Evolutionary conservation across 2,888 invertebrate species (phyloP).

Genomic region (Theretra japonica): DNA sequence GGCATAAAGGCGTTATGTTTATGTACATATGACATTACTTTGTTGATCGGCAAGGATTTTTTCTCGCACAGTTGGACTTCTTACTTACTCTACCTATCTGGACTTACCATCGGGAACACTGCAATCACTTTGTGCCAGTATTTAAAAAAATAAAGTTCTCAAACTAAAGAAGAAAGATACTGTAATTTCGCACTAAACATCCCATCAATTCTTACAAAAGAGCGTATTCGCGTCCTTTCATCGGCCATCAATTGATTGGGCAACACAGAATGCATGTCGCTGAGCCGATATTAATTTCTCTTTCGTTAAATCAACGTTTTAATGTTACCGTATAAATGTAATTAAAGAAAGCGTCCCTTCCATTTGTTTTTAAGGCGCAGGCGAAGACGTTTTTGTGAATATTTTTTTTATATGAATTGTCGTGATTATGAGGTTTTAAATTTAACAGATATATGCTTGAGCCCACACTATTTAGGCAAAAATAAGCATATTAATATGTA

Average conservation of each 20-base stretch:
- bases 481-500: too few relatives aligned
- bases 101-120: too few relatives aligned
- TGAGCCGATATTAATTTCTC: constrained; percentile 7
- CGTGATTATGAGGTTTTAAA: background rate
- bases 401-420: background rate
- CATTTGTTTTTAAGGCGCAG: background rate
- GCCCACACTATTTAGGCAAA: too few relatives aligned
- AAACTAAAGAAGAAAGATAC: background rate
- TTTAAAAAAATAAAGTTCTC: too few relatives aligned
- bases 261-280: constrained; percentile 24
- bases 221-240: background rate
- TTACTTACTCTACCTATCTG: too few relatives aligned
- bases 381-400: background rate
- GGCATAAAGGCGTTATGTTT: too few relatives aligned
- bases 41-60: too few relatives aligned
- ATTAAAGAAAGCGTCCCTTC: constrained; percentile 8
- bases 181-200: background rate
- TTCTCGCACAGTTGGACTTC: too few relatives aligned
- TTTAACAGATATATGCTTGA: too few relatives aligned
- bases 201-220: background rate
- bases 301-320: constrained; percentile 19
- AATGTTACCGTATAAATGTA: constrained; percentile 20
- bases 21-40: too few relatives aligned
- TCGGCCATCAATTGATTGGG: constrained; percentile 13
- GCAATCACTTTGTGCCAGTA: background rate